These are phyloP conservation scores for Zophobas atratus DNA, from an alignment of 1,140 invertebrate species.

Conservation along the genomic window DNA sequence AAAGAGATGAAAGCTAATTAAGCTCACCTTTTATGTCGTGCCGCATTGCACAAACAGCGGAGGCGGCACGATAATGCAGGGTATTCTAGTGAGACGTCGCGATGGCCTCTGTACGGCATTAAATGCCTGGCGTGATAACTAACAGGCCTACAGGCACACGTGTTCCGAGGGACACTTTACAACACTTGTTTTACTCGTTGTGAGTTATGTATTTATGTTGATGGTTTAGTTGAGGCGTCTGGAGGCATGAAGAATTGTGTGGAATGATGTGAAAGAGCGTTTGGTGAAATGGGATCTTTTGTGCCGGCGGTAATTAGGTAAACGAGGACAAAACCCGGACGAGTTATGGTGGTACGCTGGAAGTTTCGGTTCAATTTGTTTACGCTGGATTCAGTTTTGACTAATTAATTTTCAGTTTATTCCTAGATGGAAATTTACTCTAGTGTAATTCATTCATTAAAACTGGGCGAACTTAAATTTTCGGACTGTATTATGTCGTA, in stretches of 20 bases:
- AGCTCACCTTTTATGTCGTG: constrained; percentile 42
- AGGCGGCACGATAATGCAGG: constrained; percentile 46
- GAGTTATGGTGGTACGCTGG: no score
- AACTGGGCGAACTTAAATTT: no score
- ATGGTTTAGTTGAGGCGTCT: background rate
- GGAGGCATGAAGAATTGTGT: background rate
- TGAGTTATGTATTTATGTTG: constrained; percentile 14
- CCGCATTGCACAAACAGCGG: constrained; percentile 45
- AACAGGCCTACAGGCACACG: constrained; percentile 27
- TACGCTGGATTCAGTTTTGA: no score
- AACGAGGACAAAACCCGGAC: no score
- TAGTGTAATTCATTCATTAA: no score
- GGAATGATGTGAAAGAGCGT: background rate
- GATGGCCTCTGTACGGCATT: constrained; percentile 33
- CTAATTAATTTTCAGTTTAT: no score
- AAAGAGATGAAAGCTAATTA: constrained; percentile 42
- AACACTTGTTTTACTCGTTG: constrained; percentile 35
- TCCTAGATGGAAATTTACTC: no score
- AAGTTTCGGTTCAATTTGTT: no score
- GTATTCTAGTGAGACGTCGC: constrained; percentile 44
- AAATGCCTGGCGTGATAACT: constrained; percentile 45
- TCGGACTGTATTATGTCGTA: no score
- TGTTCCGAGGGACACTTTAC: constrained; percentile 22
- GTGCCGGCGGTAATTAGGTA: no score
- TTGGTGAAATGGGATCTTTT: background rate